Evolutionary conservation across 2,797 vertebrate genomes (phyloP).

Genomic region (Lophura swinhoii): DNA sequence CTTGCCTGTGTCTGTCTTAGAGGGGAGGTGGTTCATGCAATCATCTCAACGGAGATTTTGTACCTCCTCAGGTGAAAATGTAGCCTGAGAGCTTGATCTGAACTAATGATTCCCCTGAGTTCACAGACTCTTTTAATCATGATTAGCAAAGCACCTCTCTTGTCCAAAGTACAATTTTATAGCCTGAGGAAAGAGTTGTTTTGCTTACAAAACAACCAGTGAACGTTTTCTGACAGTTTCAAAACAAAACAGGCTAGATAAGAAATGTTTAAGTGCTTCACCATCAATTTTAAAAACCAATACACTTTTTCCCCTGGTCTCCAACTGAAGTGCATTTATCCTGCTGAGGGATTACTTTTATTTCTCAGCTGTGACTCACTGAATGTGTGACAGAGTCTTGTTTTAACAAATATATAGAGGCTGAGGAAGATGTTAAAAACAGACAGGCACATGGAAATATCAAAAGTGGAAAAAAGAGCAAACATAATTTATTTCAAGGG

Average conservation of each 20-base stretch:
- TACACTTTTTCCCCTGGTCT: not conserved
- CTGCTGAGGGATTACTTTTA: constrained; percentile 38
- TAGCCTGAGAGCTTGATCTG: not conserved
- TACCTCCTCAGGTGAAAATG: not conserved
- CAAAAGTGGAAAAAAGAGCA: constrained; percentile 15
- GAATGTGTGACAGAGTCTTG: constrained; percentile 53
- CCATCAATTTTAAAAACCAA: constrained; percentile 33
- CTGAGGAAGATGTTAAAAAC: constrained; percentile 66
- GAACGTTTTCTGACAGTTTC: not conserved
- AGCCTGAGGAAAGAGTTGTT: not conserved
- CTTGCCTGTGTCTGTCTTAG: not conserved
- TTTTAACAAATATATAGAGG: constrained; percentile 53
- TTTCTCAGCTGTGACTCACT: constrained; percentile 47
- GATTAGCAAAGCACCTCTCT: not conserved
- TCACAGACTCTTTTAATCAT: constrained; percentile 6
- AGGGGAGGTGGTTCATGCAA: not conserved
- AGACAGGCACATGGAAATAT: constrained; percentile 50
- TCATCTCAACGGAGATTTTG: not conserved
- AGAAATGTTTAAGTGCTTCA: not conserved
- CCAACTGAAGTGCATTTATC: not conserved
- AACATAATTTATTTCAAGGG: constrained; percentile 42
- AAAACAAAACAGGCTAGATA: constrained; percentile 26
- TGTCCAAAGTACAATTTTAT: not conserved
- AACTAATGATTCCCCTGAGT: not conserved
- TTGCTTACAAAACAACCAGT: constrained; percentile 18